Conservation (phyloP, 2,113 vertebrate genomes). For the Notarius lentiginosus region DNA sequence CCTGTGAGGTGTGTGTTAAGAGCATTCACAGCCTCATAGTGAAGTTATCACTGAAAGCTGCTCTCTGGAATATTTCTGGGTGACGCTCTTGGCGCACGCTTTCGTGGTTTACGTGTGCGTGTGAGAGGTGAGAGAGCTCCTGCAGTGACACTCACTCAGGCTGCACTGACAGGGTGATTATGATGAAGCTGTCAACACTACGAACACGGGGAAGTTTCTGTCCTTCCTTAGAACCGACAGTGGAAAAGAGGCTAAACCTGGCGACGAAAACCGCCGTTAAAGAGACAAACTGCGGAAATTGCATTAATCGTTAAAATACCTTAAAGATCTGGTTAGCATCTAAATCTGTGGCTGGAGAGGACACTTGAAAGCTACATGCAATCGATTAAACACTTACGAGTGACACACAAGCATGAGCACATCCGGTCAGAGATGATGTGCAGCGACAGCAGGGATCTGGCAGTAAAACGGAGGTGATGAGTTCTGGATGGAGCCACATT, state of each 20-base stretch:
- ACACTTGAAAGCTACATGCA: background rate
- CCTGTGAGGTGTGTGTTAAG: background rate
- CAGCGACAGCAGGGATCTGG: background rate
- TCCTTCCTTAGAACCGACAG: background rate
- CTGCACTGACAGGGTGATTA: background rate
- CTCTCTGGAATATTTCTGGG: constrained; percentile 21
- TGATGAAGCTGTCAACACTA: background rate
- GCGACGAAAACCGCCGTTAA: background rate
- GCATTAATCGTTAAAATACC: background rate
- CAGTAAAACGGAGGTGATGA: background rate
- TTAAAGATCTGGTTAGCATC: constrained; percentile 16
- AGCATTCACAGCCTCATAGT: constrained; percentile 15
- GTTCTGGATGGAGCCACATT: constrained; percentile 1
- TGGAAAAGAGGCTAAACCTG: background rate
- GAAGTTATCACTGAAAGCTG: constrained; percentile 37
- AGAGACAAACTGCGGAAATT: constrained; percentile 11
- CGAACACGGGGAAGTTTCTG: background rate
- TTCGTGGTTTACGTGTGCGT: background rate
- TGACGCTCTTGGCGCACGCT: constrained; percentile 22
- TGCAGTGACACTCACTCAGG: background rate
- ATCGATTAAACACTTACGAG: constrained; percentile 10
- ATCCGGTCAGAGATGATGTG: background rate
- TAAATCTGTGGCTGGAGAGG: background rate
- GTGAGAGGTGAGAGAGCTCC: background rate
- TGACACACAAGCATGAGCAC: background rate